A percentile compares a stretch with the other conserved stretches of the same genome.
These are phyloP conservation scores for Leptodactylus fuscus DNA, from an alignment of 2,113 vertebrate genomes.

Conservation along the genomic window DNA sequence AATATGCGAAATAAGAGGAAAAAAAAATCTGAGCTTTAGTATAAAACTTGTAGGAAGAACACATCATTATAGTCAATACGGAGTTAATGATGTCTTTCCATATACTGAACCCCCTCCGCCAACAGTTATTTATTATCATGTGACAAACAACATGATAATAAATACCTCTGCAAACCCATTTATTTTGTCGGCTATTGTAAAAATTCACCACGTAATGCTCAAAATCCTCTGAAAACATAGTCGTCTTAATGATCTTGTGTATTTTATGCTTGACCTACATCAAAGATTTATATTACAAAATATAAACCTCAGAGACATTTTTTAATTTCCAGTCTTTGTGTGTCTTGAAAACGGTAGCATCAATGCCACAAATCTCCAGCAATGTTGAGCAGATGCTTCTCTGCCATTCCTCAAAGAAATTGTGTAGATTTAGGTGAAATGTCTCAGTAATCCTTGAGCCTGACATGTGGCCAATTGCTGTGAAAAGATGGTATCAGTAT, in stretches of 20 bases:
- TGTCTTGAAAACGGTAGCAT: conserved; percentile 50
- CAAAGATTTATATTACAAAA: conserved; percentile 51
- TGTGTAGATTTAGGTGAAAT: conserved; percentile 69
- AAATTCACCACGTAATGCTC: conserved; percentile 25
- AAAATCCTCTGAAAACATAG: conserved; percentile 20
- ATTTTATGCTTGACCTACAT: conserved; percentile 57
- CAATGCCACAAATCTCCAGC: conserved; percentile 59
- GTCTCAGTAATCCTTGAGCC: conserved; percentile 67
- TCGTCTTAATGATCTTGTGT: conserved; percentile 28
- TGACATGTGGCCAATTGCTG: conserved; percentile 73
- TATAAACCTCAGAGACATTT: conserved; percentile 49
- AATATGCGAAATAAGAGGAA: no score
- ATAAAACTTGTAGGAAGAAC: background rate
- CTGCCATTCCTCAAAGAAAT: conserved; percentile 63
- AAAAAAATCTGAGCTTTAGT: no score
- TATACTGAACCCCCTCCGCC: background rate
- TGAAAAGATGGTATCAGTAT: conserved; percentile 75
- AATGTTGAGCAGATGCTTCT: conserved; percentile 66
- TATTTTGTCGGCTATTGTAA: conserved; percentile 18
- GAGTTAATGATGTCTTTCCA: background rate
- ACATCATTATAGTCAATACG: background rate
- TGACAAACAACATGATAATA: conserved; percentile 7
- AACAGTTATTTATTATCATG: background rate
- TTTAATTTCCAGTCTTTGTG: conserved; percentile 35
- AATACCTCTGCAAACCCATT: conserved; percentile 35